Conservation (phyloP, 2,888 invertebrate species). For the Ommatoiulus sabulosus region DNA sequence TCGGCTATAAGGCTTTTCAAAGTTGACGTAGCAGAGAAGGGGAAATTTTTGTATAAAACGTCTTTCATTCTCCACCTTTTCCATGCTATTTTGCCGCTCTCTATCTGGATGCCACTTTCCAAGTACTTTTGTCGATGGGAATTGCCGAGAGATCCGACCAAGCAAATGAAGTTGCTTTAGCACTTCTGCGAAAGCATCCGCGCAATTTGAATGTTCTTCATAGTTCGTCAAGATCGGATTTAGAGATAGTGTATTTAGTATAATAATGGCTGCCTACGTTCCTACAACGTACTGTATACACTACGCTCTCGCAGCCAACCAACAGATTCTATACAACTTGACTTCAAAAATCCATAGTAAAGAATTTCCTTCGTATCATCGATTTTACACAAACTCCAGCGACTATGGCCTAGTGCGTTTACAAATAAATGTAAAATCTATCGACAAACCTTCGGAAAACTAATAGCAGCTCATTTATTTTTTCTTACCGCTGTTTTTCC, state of each 20-base stretch:
- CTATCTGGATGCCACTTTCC: slow-evolving; percentile 48
- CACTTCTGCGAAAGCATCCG: slow-evolving; percentile 26
- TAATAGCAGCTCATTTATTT: slow-evolving; percentile 27
- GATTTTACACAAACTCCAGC: not conserved
- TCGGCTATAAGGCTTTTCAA: slow-evolving; percentile 26
- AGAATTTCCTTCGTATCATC: not conserved
- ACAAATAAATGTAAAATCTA: slow-evolving; percentile 18
- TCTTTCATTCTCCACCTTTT: slow-evolving; percentile 53
- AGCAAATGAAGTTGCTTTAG: slow-evolving; percentile 50
- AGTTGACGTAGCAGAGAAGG: not conserved
- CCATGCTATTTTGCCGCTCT: slow-evolving; percentile 42
- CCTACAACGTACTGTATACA: not conserved
- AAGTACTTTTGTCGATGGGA: slow-evolving; percentile 34
- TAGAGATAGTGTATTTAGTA: slow-evolving; percentile 48
- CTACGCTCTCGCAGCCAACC: not conserved
- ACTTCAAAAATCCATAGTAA: not conserved
- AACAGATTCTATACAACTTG: not conserved
- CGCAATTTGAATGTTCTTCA: slow-evolving; percentile 49
- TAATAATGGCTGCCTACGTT: slow-evolving; percentile 19
- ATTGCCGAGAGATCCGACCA: not conserved
- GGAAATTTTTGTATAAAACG: slow-evolving; percentile 4
- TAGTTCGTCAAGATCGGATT: slow-evolving; percentile 48
- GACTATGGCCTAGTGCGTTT: not conserved
- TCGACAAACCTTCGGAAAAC: not conserved
- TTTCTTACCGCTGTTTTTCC: not conserved